Conservation (phyloP, 2,113 vertebrate species). For the Burhinus bistriatus region DNA sequence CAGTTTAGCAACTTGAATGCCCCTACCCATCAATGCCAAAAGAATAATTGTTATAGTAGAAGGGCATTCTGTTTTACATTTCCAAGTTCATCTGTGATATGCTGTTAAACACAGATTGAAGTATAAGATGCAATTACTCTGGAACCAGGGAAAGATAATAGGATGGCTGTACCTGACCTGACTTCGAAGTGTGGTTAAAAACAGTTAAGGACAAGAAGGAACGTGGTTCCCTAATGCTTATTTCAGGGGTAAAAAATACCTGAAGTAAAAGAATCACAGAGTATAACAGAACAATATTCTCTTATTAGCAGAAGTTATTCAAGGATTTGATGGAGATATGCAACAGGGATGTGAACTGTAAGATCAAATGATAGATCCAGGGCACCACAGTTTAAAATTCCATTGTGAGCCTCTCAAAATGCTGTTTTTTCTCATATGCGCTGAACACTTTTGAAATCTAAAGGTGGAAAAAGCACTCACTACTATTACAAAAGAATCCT, state of each 20-base stretch:
- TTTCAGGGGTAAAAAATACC: neutral
- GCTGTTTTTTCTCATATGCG: neutral
- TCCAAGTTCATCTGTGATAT: neutral
- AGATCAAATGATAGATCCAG: conserved; percentile 23
- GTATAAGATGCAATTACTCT: conserved; percentile 4
- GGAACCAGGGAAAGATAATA: neutral
- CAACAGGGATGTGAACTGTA: neutral
- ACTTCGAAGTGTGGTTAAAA: conserved; percentile 28
- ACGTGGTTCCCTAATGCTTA: neutral
- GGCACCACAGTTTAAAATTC: neutral
- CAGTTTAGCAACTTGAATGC: neutral
- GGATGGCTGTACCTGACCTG: neutral
- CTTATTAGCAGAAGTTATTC: neutral
- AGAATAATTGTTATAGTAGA: neutral
- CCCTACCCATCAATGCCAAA: neutral
- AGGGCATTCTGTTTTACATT: neutral
- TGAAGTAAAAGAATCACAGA: neutral
- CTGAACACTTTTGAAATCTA: neutral
- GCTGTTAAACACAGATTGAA: neutral
- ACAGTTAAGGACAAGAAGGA: neutral
- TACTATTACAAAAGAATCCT: neutral
- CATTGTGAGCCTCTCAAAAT: conserved; percentile 1
- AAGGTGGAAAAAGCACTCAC: neutral
- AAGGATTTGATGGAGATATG: neutral
- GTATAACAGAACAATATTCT: neutral